Conservation (phyloP, 2,113 vertebrate species). For the Upupa epops region DNA sequence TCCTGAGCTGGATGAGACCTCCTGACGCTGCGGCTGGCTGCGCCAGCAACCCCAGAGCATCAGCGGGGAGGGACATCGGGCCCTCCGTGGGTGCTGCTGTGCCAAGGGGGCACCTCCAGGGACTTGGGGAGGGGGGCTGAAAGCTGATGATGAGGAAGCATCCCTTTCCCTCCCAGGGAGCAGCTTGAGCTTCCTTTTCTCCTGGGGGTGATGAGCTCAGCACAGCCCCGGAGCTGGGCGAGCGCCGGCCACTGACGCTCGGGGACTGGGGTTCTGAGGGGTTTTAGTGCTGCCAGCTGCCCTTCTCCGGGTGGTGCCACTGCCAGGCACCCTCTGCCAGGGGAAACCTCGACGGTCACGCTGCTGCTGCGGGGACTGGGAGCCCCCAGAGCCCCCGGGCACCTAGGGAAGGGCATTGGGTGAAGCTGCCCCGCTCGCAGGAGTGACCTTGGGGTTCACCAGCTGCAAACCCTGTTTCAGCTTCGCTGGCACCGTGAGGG, state of each 20-base stretch:
- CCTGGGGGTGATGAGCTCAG: slow-evolving; percentile 25
- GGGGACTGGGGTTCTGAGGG: background rate
- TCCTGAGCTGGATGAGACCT: background rate
- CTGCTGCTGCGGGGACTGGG: fast-evolving
- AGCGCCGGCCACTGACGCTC: background rate
- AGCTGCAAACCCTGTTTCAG: background rate
- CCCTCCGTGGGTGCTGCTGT: fast-evolving
- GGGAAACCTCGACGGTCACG: background rate
- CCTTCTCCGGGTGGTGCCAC: background rate
- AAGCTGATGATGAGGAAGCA: background rate
- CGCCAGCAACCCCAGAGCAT: fast-evolving
- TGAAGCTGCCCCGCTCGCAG: background rate
- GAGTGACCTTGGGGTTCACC: background rate
- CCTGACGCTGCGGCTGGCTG: background rate
- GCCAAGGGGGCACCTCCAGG: background rate
- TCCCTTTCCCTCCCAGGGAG: background rate
- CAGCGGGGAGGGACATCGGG: fast-evolving
- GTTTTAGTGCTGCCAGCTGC: background rate
- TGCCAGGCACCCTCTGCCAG: background rate
- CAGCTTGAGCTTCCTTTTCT: background rate
- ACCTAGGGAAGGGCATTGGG: fast-evolving
- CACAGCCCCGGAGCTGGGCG: background rate
- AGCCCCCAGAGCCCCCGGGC: fast-evolving
- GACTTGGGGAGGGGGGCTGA: background rate
- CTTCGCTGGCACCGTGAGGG: fast-evolving